phyloP scores from a whole-genome alignment of 2,797 vertebrate genomes.

The Pachyuromys duprasi region DNA sequence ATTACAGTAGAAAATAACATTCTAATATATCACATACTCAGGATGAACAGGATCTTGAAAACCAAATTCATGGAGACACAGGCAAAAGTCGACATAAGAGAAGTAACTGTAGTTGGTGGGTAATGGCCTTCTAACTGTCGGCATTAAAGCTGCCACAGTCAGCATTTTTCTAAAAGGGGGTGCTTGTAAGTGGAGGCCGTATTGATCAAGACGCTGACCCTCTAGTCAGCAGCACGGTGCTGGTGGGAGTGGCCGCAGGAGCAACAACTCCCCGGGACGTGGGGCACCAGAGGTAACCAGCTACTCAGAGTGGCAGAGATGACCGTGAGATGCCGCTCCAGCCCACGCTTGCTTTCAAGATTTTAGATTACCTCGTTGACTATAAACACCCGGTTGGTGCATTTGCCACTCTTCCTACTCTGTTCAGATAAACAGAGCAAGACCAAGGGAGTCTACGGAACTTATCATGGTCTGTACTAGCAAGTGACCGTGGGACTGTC shows the following conservation, averaged over 20 bases:
- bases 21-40: not conserved
- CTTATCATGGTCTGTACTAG: not conserved
- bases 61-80: slow-evolving; percentile 27
- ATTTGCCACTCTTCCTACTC: not conserved
- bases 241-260: not conserved
- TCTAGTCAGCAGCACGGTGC: not conserved
- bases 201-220: not conserved
- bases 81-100: slow-evolving; percentile 33
- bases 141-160: not conserved
- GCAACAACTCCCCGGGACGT: not conserved
- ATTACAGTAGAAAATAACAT: slow-evolving; percentile 20
- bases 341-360: not conserved
- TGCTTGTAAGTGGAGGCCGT: slow-evolving; percentile 18
- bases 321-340: not conserved
- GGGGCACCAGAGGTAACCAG: not conserved
- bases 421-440: slow-evolving; percentile 14
- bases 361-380: not conserved
- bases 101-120: not conserved
- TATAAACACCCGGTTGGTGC: not conserved
- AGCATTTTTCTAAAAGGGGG: slow-evolving; percentile 18
- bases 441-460: not conserved
- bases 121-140: slow-evolving; percentile 15
- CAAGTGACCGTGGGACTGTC: not conserved
- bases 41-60: slow-evolving; percentile 5
- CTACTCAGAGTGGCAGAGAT: not conserved